phyloP scores from a whole-genome alignment of 2,113 vertebrate genomes.

The Pantherophis guttatus region DNA sequence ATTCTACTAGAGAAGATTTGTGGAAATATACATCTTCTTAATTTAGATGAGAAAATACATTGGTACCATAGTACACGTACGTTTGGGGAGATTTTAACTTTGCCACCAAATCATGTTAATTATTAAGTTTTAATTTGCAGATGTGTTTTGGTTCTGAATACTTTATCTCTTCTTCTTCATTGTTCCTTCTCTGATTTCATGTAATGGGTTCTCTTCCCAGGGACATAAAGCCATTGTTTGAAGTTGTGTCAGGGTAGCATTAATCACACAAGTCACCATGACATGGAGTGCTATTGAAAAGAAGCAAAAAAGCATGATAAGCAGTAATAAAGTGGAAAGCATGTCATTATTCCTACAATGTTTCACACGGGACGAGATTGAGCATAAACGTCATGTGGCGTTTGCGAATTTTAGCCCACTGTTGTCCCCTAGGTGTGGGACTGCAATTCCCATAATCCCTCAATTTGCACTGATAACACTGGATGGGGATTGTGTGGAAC shows the following conservation, averaged over 20 bases:
- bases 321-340: too few species aligned
- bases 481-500: neutral
- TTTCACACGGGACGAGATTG: neutral
- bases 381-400: neutral
- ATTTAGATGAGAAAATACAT: slow-evolving; percentile 53
- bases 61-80: neutral
- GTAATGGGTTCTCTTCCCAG: neutral
- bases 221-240: neutral
- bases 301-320: neutral
- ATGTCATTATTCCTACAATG: neutral
- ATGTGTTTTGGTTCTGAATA: slow-evolving; percentile 14
- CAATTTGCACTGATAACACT: neutral
- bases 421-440: neutral
- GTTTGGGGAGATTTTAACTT: slow-evolving; percentile 16
- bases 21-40: slow-evolving; percentile 52
- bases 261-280: neutral
- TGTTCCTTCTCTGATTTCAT: neutral
- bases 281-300: neutral
- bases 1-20: slow-evolving; percentile 60
- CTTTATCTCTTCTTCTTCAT: neutral
- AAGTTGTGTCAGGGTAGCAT: neutral
- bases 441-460: neutral
- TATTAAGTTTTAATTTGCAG: slow-evolving; percentile 58
- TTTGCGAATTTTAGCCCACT: neutral
- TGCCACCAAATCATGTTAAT: slow-evolving; percentile 46